Evolutionary conservation across 2,888 invertebrate species (phyloP), one percentile per base, ranked within the genome.

Genomic region (Drosophila niveifrons): DNA sequence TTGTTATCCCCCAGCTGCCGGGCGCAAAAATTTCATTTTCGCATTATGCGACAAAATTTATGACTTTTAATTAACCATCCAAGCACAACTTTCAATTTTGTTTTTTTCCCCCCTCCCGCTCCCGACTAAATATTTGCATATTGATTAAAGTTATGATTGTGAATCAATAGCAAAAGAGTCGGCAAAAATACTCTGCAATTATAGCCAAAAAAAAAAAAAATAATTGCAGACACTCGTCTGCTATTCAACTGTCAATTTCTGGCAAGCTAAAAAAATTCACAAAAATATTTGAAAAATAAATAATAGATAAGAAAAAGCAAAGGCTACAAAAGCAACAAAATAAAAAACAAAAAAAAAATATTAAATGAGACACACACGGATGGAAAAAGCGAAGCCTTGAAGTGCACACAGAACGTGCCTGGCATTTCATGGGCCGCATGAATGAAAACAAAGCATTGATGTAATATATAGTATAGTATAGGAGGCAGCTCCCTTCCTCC

Each of bases 231-330:
- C 46, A 47, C 18, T n/a, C 28, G 34, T n/a, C 28, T 23, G 13
- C 78, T 53, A 73, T 82, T 78, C 74, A 85, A 58, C 78, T 88
- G 88, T 86, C 88, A 82, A 82, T 80, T 81, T 83, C 75, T 66
- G 76, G 75, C 75, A 83, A 68, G 74, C 48, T 55, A 36, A 55
- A 55, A 55, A 15, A 51, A 39, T 28, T 29, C 50, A n/a, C 48
- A 68, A 7, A 52, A 15, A 41, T 39, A 23, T 4, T 7, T 34
- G 34, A 10, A 56, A 56, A 34, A 56, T 47, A 56, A 56, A 47
- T 56, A 56, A 56, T 34, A 36, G 56, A 46, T 44, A 55, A 43
- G 55, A 55, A 44, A 55, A 23, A 36, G 8, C 34, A 18, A 23
- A 23, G 13, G 23, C 29, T 11, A 8, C 11, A 41, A 39, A 51